phyloP scores from a whole-genome alignment of 2,888 invertebrate species.

The Labia minor region DNA sequence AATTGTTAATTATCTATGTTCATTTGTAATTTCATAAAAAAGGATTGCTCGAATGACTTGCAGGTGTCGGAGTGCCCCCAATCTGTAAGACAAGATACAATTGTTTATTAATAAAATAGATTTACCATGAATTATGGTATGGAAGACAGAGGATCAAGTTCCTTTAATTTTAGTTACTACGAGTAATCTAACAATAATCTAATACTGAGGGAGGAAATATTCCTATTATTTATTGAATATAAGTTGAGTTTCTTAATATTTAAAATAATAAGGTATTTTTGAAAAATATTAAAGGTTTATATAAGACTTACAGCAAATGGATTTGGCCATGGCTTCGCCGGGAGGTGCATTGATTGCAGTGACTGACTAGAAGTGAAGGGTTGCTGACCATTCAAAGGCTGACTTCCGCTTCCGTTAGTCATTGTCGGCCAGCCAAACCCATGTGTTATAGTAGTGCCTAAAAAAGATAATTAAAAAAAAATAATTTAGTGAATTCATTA shows the following conservation, averaged over 20 bases:
- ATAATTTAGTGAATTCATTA: background rate
- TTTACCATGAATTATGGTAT: too few species aligned
- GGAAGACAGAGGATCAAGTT: too few species aligned
- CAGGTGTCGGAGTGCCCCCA: slow-evolving; percentile 34
- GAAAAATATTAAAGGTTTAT: too few species aligned
- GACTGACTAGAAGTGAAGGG: slow-evolving; percentile 29
- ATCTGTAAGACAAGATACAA: slow-evolving; percentile 32
- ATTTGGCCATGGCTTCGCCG: slow-evolving; percentile 32
- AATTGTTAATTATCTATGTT: background rate
- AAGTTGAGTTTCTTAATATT: too few species aligned
- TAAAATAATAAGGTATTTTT: too few species aligned
- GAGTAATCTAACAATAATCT: too few species aligned
- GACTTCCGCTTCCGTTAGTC: background rate
- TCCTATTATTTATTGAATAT: too few species aligned
- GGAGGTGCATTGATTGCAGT: slow-evolving; percentile 29
- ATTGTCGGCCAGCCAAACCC: background rate
- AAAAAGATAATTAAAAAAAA: background rate
- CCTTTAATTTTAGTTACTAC: too few species aligned
- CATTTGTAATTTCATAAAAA: slow-evolving; percentile 41
- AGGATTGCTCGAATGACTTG: slow-evolving; percentile 46
- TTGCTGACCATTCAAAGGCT: background rate
- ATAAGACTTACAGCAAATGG: slow-evolving; percentile 36
- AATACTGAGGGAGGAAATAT: too few species aligned
- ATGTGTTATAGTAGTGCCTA: background rate
- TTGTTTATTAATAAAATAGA: too few species aligned